A percentile compares a stretch with the other conserved stretches of the same genome.
Evolutionary conservation across 1,140 invertebrate species (phyloP).

Genomic region (Bombus difficillimus): DNA sequence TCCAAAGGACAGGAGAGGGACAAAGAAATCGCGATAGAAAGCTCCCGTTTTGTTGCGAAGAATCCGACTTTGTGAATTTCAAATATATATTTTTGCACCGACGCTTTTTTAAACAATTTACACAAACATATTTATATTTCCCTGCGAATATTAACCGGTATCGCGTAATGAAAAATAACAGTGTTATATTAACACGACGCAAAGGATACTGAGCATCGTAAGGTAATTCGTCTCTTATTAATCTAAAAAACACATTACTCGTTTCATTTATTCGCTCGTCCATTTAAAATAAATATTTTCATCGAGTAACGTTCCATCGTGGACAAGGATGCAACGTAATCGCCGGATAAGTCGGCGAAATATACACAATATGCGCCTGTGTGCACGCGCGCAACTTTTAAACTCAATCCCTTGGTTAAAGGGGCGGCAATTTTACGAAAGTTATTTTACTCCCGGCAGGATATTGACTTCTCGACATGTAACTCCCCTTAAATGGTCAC

Average conservation of each 20-base stretch:
- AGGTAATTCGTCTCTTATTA: background rate
- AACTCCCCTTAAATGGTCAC: slow-evolving; percentile 53
- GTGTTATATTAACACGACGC: background rate
- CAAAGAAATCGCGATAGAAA: background rate
- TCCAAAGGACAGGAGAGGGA: background rate
- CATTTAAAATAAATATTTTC: background rate
- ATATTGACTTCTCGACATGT: slow-evolving; percentile 49
- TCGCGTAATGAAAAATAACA: background rate
- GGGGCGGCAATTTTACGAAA: slow-evolving; percentile 33
- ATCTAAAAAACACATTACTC: background rate
- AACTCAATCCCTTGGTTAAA: slow-evolving; percentile 3
- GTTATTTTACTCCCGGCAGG: slow-evolving; percentile 33
- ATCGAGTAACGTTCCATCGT: background rate
- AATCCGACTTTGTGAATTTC: background rate
- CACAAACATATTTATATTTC: background rate
- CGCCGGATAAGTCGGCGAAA: background rate
- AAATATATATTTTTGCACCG: background rate
- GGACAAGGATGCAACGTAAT: background rate
- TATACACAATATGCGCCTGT: background rate
- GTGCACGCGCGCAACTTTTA: background rate
- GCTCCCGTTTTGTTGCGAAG: background rate
- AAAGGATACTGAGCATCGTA: background rate
- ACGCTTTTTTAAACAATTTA: background rate
- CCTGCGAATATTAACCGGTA: background rate
- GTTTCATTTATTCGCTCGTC: background rate